Percentiles rank a stretch among this genome's conserved stretches.
These are phyloP conservation scores for Lipotes vexillifer DNA, from an alignment of 2,113 vertebrate genomes.

Conservation along the genomic window DNA sequence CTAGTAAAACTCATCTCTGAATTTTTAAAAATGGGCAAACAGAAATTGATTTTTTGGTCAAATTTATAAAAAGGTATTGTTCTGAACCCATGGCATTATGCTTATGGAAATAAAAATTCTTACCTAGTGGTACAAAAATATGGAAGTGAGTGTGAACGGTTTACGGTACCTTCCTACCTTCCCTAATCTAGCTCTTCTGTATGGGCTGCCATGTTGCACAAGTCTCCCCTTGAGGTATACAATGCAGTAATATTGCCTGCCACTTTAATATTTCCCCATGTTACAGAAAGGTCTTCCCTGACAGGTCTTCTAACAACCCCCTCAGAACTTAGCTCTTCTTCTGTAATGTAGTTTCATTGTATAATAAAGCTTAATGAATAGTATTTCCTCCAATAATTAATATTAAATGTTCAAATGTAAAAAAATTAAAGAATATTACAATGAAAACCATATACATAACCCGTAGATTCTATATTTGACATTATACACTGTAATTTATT, in stretches of 20 bases:
- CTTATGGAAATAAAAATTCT: not conserved
- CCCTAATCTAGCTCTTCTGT: not conserved
- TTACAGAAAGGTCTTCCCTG: not conserved
- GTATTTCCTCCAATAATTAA: not conserved
- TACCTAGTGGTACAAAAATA: not conserved
- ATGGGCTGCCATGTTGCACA: not conserved
- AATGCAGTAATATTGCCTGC: not conserved
- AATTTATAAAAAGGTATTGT: not conserved
- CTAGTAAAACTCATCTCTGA: not conserved
- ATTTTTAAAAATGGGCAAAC: not conserved
- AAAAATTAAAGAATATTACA: not conserved
- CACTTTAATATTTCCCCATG: not conserved
- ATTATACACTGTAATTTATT: not conserved
- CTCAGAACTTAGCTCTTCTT: not conserved
- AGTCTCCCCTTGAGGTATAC: not conserved
- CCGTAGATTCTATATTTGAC: not conserved
- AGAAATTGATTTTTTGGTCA: not conserved
- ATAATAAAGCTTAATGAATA: not conserved
- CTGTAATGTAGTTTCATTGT: not conserved
- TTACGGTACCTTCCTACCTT: not conserved
- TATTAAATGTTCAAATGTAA: not conserved
- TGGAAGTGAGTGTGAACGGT: not conserved
- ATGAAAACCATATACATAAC: not conserved
- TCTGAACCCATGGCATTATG: not conserved
- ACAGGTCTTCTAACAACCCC: not conserved